A percentile compares a stretch with the other conserved stretches of the same genome.
Conservation (phyloP, 2,888 invertebrate genomes). For the Sarcophaga carnaria region DNA sequence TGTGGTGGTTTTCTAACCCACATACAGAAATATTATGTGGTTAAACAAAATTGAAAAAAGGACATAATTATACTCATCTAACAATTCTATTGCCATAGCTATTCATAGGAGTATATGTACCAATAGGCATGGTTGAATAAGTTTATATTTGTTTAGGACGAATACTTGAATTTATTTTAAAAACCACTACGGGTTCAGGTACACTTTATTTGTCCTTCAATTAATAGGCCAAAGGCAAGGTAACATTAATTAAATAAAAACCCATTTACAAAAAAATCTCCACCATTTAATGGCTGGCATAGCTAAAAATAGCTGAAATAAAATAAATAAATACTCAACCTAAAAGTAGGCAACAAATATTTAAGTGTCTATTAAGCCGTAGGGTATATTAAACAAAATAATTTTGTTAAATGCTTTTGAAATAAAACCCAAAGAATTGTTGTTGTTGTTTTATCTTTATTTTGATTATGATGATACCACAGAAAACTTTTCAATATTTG, state of each 20-base stretch:
- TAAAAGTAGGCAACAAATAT: slow-evolving; percentile 4
- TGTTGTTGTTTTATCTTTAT: too few species aligned
- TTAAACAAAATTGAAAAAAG: slow-evolving; percentile 26
- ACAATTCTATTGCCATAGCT: not conserved
- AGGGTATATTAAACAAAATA: not conserved
- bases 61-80: not conserved
- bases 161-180: not conserved
- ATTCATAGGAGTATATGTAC: not conserved
- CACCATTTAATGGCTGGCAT: not conserved
- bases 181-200: slow-evolving; percentile 1
- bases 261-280: not conserved
- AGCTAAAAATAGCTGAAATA: not conserved
- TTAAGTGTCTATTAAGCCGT: not conserved
- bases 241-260: slow-evolving; percentile 19
- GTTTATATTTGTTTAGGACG: slow-evolving; percentile 33
- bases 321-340: slow-evolving; percentile 6
- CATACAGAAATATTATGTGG: slow-evolving; percentile 14
- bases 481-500: too few species aligned
- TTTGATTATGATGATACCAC: too few species aligned
- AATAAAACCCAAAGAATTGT: too few species aligned
- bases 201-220: slow-evolving; percentile 14
- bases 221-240: slow-evolving; percentile 6
- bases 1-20: not conserved
- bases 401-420: not conserved
- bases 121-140: not conserved